Conservation (phyloP, 2,113 vertebrate genomes). For the Monarcha castaneiventris region DNA sequence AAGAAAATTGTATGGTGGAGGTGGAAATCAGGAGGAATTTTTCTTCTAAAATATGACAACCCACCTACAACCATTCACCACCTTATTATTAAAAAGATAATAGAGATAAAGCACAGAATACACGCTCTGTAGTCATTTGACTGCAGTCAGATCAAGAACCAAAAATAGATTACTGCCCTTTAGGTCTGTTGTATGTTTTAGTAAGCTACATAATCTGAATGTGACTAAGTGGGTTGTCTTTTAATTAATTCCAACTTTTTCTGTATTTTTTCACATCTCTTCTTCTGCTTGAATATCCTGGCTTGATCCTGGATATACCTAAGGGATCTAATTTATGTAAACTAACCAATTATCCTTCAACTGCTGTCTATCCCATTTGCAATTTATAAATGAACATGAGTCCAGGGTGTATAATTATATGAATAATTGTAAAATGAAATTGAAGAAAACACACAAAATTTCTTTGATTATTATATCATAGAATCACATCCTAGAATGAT, state of each 20-base stretch:
- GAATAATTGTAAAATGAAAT: conserved; percentile 20
- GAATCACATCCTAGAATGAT: background rate
- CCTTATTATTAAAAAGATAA: conserved; percentile 61
- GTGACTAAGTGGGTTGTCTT: background rate
- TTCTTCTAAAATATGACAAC: conserved; percentile 36
- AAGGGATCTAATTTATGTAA: conserved; percentile 22
- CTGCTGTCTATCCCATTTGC: background rate
- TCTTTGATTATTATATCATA: conserved; percentile 20
- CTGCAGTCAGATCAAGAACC: conserved; percentile 17
- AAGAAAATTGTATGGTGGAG: conserved; percentile 52
- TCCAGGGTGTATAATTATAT: background rate
- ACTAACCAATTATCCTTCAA: conserved; percentile 26
- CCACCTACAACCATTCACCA: conserved; percentile 58
- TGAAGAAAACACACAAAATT: conserved; percentile 15
- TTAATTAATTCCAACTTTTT: background rate
- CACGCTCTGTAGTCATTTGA: background rate
- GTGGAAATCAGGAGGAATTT: conserved; percentile 37
- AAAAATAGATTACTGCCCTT: conserved; percentile 45
- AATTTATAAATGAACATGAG: conserved; percentile 40
- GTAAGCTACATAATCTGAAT: background rate
- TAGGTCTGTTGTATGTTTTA: background rate
- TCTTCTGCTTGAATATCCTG: background rate
- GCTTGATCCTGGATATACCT: background rate
- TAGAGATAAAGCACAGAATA: background rate
- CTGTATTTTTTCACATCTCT: background rate